Conservation (phyloP, 2,113 vertebrate species). For the Gallinago undulata region DNA sequence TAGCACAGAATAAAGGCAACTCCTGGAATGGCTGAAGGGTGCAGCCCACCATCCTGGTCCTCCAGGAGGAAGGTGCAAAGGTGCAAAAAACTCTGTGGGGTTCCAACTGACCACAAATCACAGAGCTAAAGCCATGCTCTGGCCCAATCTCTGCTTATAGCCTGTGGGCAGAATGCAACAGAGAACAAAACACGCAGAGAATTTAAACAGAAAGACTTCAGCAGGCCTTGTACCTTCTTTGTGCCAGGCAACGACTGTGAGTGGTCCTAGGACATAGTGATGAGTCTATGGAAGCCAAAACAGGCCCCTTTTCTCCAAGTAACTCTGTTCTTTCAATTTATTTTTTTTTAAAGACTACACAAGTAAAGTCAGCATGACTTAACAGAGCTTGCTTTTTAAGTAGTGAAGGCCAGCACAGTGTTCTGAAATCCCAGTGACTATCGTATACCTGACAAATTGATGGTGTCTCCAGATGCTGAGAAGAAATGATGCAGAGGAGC, state of each 20-base stretch:
- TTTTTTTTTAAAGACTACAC: neutral
- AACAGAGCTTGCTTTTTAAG: neutral
- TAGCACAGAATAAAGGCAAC: neutral
- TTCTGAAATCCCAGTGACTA: neutral
- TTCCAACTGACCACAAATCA: neutral
- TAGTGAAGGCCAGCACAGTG: neutral
- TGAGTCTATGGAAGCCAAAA: neutral
- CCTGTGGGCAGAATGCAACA: neutral
- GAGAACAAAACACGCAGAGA: neutral
- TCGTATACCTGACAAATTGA: neutral
- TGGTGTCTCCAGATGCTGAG: neutral
- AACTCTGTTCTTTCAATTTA: neutral
- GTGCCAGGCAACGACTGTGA: neutral
- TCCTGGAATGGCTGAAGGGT: neutral
- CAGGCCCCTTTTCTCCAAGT: neutral
- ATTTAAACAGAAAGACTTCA: neutral
- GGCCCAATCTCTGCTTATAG: fast-evolving
- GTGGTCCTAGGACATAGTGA: neutral
- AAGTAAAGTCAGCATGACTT: neutral
- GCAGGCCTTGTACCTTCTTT: neutral
- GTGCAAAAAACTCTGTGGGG: neutral
- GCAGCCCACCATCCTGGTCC: neutral
- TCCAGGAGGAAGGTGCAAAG: neutral
- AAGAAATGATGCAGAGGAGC: neutral
- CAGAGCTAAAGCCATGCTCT: neutral